These are phyloP conservation scores for Limnephilus lunatus DNA, from an alignment of 2,888 invertebrate genomes.

Conservation along the genomic window DNA sequence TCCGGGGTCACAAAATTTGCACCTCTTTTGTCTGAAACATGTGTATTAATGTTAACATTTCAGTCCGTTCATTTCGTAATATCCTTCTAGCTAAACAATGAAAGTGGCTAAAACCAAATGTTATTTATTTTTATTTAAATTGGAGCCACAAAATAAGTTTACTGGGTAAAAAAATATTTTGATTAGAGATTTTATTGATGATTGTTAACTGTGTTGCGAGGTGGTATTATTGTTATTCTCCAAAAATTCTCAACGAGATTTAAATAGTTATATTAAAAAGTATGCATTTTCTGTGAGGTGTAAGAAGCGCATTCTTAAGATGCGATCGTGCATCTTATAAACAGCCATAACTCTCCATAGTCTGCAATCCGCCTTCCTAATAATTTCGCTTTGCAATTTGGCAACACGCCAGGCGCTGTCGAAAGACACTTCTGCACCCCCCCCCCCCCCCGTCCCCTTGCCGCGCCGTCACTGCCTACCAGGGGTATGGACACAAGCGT, in stretches of 20 bases:
- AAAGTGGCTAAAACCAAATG: too few relatives aligned
- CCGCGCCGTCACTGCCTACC: neutral
- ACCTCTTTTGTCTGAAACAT: too few relatives aligned
- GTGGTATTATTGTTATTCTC: too few relatives aligned
- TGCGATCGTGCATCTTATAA: neutral
- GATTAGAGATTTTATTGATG: too few relatives aligned
- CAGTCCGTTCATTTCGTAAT: too few relatives aligned
- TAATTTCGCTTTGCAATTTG: slow-evolving; percentile 14
- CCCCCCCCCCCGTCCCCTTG: neutral
- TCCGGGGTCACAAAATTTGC: too few relatives aligned
- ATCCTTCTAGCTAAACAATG: too few relatives aligned
- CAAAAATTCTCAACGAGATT: neutral
- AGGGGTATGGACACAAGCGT: neutral
- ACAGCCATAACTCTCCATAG: neutral
- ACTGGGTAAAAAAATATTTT: too few relatives aligned
- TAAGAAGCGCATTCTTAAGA: neutral
- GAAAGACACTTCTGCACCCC: neutral
- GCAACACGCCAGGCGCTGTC: slow-evolving; percentile 22
- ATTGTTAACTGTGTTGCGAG: too few relatives aligned
- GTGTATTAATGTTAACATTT: too few relatives aligned
- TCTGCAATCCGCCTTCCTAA: neutral
- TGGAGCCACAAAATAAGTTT: too few relatives aligned
- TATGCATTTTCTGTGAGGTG: neutral
- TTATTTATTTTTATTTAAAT: too few relatives aligned
- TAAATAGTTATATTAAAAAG: neutral